phyloP scores from a whole-genome alignment of 2,888 invertebrate genomes.

The Ellobium chinense region DNA sequence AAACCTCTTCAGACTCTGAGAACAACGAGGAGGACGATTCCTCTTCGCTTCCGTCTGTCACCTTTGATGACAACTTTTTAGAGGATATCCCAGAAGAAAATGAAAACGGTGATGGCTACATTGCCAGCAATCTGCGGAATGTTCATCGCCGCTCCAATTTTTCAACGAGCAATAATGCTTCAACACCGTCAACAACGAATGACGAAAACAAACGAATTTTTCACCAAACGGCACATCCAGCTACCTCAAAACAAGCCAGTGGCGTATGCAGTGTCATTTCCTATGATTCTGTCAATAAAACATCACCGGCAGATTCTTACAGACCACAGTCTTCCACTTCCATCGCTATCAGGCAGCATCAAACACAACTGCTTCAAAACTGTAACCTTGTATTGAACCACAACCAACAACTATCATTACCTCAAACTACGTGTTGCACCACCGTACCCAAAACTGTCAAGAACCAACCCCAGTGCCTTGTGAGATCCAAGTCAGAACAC shows the following conservation, averaged over 20 bases:
- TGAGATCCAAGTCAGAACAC: conserved; percentile 30
- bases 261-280: neutral
- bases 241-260: neutral
- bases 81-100: conserved; percentile 70
- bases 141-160: neutral
- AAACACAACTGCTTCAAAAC: neutral
- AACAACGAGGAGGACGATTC: conserved; percentile 8
- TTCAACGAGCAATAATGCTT: neutral
- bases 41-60: conserved; percentile 55
- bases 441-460: neutral
- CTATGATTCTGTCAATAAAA: neutral
- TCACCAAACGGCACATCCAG: neutral
- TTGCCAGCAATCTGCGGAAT: conserved; percentile 30
- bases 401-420: neutral
- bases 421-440: neutral
- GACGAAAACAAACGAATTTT: too few species aligned
- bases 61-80: conserved; percentile 65
- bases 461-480: neutral
- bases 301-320: neutral
- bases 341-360: conserved; percentile 16
- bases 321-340: conserved; percentile 12
- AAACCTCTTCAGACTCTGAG: conserved; percentile 37
- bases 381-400: neutral
- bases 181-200: conserved; percentile 10
- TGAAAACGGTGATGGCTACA: conserved; percentile 55